Evolutionary conservation across 2,888 invertebrate species (phyloP), one percentile per base, ranked within the genome.

Genomic region (Tipula vernalis): DNA sequence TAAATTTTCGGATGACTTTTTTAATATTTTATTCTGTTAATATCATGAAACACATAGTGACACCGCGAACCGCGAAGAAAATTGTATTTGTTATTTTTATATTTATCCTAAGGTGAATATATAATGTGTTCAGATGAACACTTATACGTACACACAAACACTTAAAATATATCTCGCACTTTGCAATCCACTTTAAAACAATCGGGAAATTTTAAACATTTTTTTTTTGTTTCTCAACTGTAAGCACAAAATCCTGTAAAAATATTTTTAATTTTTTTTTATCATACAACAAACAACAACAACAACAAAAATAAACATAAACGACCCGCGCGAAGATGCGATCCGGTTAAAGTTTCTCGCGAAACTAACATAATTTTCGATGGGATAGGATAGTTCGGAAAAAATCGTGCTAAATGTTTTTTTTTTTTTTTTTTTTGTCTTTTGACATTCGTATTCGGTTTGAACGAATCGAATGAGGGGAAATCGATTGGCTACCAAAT

Each of bases 311-410:
- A 28, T 12, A 39, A 28, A 28, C 71, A 28, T 71, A 71, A 71
- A 71, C 28, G 71, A 71, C 10, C 28, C 71, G 28, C 71, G 28
- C 28, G 10, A 10, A 18, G 71, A 71, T 71, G 28, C 12, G 18
- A 71, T 71, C 71, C 71, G 71, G 71, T 71, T 71, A 71, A 71
- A 71, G 71, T n/a, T 71, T 71, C 71, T 71, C 71, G 71, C 71
- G 71, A 28, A 71, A 71, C 71, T 71, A 71, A 71, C 71, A 71
- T 10, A 28, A 71, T 71, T 28, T 71, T 28, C 28, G 13, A 71
- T 71, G 71, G 71, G 71, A 71, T 71, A 71, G 71, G 71, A 71
- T 71, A 12, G 12, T 71, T 71, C 71, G 71, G 71, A 28, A 71
- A 71, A 71, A 71, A 28, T 71, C 71, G 71, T 18, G 6, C 71